Percentiles rank a stretch among this genome's conserved stretches.
These are phyloP conservation scores for Drosophila chauvacae DNA, from an alignment of 1,140 invertebrate species.

Conservation along the genomic window DNA sequence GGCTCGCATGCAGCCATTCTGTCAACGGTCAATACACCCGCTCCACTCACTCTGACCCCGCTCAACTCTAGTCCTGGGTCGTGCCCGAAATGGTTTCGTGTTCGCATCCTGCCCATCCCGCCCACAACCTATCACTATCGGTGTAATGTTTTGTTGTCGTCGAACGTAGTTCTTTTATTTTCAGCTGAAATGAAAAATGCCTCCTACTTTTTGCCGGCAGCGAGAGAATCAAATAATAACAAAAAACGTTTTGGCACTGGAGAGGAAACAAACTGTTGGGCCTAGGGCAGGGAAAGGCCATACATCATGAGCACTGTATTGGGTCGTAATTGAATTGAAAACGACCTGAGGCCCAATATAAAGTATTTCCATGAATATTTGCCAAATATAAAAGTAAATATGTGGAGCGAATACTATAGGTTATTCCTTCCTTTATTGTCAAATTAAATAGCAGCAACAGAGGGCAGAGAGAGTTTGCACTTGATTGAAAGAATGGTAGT, in stretches of 20 bases:
- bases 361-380: constrained; percentile 9
- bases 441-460: not conserved
- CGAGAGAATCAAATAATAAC: constrained; percentile 18
- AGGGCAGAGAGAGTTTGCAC: not conserved
- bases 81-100: constrained; percentile 67
- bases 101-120: constrained; percentile 1
- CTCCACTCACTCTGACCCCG: constrained; percentile 66
- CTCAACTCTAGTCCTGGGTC: constrained; percentile 60
- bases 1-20: constrained; percentile 61
- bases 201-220: constrained; percentile 57
- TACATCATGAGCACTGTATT: constrained; percentile 34
- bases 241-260: constrained; percentile 43
- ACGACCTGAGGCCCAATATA: constrained; percentile 18
- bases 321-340: constrained; percentile 47
- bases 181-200: constrained; percentile 57
- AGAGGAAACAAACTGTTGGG: constrained; percentile 50
- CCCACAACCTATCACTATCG: constrained; percentile 45
- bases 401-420: not conserved
- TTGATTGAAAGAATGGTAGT: not conserved
- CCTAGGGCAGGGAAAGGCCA: constrained; percentile 26
- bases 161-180: constrained; percentile 52
- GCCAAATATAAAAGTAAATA: constrained; percentile 8
- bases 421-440: not conserved
- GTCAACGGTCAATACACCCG: constrained; percentile 66
- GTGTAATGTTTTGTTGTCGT: constrained; percentile 60